phyloP scores from a whole-genome alignment of 2,888 invertebrate genomes.

The Nemotelus pantherinus region DNA sequence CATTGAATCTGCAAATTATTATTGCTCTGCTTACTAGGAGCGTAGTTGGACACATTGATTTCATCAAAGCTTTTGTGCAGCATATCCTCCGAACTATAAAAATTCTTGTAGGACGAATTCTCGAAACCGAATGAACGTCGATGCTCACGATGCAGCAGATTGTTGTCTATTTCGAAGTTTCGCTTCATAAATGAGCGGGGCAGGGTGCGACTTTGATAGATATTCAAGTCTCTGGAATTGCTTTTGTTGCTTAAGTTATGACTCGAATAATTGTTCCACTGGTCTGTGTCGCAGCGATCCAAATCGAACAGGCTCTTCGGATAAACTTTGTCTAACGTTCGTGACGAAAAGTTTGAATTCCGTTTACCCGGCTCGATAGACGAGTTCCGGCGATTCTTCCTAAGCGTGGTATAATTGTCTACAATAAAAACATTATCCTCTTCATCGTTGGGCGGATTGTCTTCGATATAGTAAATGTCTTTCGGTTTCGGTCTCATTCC shows the following conservation, averaged over 20 bases:
- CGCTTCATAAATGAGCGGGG: constrained; percentile 62
- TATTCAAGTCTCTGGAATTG: constrained; percentile 53
- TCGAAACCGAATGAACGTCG: constrained; percentile 33
- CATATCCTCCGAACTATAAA: constrained; percentile 39
- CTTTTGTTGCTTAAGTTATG: constrained; percentile 47
- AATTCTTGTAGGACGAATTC: constrained; percentile 30
- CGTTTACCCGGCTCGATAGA: constrained; percentile 58
- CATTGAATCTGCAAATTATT: constrained; percentile 58
- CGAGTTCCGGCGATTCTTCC: constrained; percentile 57
- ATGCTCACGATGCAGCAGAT: constrained; percentile 9
- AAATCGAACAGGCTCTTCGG: constrained; percentile 57
- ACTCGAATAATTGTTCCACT: constrained; percentile 53
- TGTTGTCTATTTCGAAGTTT: constrained; percentile 54
- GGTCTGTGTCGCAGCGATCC: constrained; percentile 54
- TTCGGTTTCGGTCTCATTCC: constrained; percentile 62
- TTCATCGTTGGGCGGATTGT: constrained; percentile 43
- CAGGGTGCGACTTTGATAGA: constrained; percentile 61
- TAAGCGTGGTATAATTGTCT: constrained; percentile 45
- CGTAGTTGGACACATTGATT: constrained; percentile 25
- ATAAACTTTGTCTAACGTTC: constrained; percentile 53
- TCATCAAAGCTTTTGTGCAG: constrained; percentile 42
- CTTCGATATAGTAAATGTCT: constrained; percentile 63
- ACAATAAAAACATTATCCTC: constrained; percentile 53
- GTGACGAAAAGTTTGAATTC: constrained; percentile 61
- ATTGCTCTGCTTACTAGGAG: constrained; percentile 41